Evolutionary conservation across 1,140 invertebrate genomes (phyloP), one percentile per base, ranked within the genome.

Genomic region (Temnothorax nylanderi): DNA sequence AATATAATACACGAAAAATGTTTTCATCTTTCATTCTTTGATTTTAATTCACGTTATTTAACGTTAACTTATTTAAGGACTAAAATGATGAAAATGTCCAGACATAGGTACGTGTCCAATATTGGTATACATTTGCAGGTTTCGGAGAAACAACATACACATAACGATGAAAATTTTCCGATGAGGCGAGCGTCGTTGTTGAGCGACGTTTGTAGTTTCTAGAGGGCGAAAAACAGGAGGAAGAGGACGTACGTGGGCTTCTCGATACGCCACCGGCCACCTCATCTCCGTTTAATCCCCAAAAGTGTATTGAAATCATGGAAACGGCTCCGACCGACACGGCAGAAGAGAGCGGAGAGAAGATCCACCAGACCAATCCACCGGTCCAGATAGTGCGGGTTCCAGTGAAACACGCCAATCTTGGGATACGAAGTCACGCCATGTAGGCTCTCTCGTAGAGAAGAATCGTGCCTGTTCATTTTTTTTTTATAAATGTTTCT

Each of bases 331-430:
- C 71, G 60, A 56, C 56, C 71, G 93, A 95, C 41, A 81, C 86
- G 37, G 90, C 85, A 41, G 94, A 94, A 41, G 93, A 94, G 6
- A 82, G 60, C 64, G 81, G 89, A 11, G 93, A 94, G 41, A 93
- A 92, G 34, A 2, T 72, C 3, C 90, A 90, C 3, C 90, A 90
- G 16, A n/a, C 49, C 21, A 91, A 75, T 88, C 80, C 60, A 56
- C 84, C 65, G 0, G 41, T 91, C 7, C 87, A 91, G 58, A 86
- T 95, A 64, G 93, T 95, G 6, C 77, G 95, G 58, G 95, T 95
- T 62, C 95, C 95, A 71, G 95, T 95, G 18, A 95, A 95, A 90
- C 95, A 95, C 91, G 89, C 94, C 18, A 95, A 95, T 92, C 91
- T 95, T 13, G 95, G 95, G 6, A 95, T 95, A 85, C 89, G 95